Conservation (phyloP, 2,113 vertebrate genomes). For the Rutilus rutilus region DNA sequence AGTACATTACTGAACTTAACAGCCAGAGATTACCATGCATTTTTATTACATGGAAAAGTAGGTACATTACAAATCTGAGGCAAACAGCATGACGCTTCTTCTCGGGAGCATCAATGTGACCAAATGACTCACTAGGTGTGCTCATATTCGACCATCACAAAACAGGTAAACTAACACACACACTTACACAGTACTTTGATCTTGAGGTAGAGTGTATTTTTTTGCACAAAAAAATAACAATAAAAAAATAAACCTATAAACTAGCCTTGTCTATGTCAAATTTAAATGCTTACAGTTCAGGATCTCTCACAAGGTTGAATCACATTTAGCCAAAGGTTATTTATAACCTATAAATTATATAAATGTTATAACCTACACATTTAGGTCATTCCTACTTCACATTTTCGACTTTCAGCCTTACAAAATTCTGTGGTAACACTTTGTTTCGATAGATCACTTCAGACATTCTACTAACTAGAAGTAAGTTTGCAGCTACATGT, state of each 20-base stretch:
- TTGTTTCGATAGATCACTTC: too few relatives aligned
- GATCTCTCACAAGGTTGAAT: background rate
- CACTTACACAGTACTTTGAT: conserved; percentile 33
- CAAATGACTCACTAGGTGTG: conserved; percentile 22
- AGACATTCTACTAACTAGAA: too few relatives aligned
- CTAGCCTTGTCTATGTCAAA: background rate
- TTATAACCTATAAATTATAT: too few relatives aligned
- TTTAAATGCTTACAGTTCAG: background rate
- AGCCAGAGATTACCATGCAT: background rate
- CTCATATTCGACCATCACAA: conserved; percentile 19
- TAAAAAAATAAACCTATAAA: conserved; percentile 17
- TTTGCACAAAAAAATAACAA: too few relatives aligned
- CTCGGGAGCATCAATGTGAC: background rate
- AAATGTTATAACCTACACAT: too few relatives aligned
- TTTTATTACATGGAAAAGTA: background rate
- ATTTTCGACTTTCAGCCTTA: background rate
- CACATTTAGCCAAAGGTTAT: background rate
- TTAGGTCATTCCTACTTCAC: background rate
- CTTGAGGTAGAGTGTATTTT: conserved; percentile 24
- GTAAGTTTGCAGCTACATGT: too few relatives aligned
- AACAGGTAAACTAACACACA: conserved; percentile 39
- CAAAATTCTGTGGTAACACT: too few relatives aligned
- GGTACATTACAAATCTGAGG: background rate
- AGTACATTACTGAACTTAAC: background rate
- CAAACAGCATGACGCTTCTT: background rate